Conservation (phyloP, 2,888 invertebrate genomes). For the Pristionchus maxplancki region DNA sequence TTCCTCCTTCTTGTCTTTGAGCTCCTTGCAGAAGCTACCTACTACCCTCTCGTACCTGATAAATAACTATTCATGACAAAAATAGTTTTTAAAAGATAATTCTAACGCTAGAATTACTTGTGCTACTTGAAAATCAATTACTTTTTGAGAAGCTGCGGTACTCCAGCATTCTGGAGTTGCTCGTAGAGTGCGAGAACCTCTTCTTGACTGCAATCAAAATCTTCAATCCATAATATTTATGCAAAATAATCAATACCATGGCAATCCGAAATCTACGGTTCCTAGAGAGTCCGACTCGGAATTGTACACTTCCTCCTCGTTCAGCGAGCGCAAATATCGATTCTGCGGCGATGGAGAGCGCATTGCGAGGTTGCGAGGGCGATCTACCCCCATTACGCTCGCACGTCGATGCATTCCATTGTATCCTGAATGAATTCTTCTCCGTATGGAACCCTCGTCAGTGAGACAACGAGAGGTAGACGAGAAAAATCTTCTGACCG, state of each 20-base stretch:
- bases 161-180: constrained; percentile 80
- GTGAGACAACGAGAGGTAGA: no score
- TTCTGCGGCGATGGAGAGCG: constrained; percentile 35
- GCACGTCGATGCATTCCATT: constrained; percentile 67
- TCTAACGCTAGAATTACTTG: no score
- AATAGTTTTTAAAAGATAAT: constrained; percentile 59
- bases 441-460: no score
- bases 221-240: not conserved
- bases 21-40: constrained; percentile 81
- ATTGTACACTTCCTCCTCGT: constrained; percentile 64
- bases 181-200: constrained; percentile 81
- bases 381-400: constrained; percentile 53
- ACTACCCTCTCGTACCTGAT: constrained; percentile 81
- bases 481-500: constrained; percentile 53
- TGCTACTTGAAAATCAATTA: no score
- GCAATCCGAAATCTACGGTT: constrained; percentile 64
- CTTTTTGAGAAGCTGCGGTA: constrained; percentile 80
- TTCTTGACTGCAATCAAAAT: constrained; percentile 79
- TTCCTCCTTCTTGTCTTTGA: constrained; percentile 81
- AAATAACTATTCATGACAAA: constrained; percentile 66
- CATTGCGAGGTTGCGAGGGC: constrained; percentile 20
- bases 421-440: constrained; percentile 56
- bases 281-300: constrained; percentile 64
- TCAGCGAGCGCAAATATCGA: constrained; percentile 20
- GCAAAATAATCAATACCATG: constrained; percentile 58